A percentile compares a stretch with the other conserved stretches of the same genome.
phyloP scores from a whole-genome alignment of 2,888 invertebrate genomes.

The Acanthacorydalis orientalis region DNA sequence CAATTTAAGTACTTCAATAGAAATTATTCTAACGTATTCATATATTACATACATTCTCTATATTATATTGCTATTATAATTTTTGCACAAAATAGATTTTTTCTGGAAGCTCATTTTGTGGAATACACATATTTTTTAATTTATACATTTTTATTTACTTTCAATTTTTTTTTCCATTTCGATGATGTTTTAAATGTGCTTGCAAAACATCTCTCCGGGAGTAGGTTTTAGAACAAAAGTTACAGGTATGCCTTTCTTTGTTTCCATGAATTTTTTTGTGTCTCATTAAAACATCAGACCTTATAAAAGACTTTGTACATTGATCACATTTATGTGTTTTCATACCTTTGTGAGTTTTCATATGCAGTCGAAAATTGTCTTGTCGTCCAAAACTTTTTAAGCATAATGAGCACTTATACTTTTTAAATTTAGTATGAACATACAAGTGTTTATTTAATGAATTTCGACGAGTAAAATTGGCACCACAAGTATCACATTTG shows the following conservation, averaged over 20 bases:
- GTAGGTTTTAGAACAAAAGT: slow-evolving; percentile 1
- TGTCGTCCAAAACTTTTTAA: slow-evolving; percentile 1
- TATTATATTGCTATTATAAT: too few relatives aligned
- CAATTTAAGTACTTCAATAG: too few relatives aligned
- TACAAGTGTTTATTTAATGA: slow-evolving; percentile 4
- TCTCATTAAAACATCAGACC: slow-evolving; percentile 3
- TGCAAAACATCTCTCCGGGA: slow-evolving; percentile 2
- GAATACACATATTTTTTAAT: background rate
- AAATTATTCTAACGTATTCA: too few relatives aligned
- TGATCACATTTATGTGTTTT: slow-evolving; percentile 1
- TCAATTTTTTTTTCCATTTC: background rate
- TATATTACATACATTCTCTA: too few relatives aligned
- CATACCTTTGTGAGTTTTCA: slow-evolving; percentile 1
- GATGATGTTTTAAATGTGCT: slow-evolving; percentile 4
- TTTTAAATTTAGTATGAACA: slow-evolving; percentile 2
- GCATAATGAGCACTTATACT: background rate
- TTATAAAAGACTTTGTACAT: slow-evolving; percentile 4
- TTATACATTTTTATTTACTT: background rate
- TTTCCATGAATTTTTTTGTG: slow-evolving; percentile 3
- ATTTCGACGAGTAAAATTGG: slow-evolving; percentile 1
- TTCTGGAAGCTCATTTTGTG: background rate
- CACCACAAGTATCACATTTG: slow-evolving; percentile 1
- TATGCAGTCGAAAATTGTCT: slow-evolving; percentile 2
- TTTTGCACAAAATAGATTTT: too few relatives aligned
- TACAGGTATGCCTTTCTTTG: background rate